Conservation (phyloP, 2,797 vertebrate species). For the Scarus forsteni region DNA sequence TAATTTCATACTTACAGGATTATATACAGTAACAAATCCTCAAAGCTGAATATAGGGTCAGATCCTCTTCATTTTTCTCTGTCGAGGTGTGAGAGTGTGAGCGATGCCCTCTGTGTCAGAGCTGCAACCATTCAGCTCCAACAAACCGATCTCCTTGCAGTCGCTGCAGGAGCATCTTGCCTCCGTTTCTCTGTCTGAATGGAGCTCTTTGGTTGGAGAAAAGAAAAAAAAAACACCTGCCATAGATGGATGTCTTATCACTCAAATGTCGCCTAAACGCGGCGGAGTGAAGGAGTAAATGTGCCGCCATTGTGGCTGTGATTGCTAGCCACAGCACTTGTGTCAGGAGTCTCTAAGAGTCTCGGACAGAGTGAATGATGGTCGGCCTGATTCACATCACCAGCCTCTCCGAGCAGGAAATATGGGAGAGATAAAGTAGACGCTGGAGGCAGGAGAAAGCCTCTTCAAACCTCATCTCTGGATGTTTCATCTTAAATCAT, state of each 20-base stretch:
- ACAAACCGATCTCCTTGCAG: conserved; percentile 4
- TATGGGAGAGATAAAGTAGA: conserved; percentile 83
- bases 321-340: conserved; percentile 59
- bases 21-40: conserved; percentile 58
- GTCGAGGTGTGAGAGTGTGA: conserved; percentile 53
- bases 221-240: conserved; percentile 23
- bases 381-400: conserved; percentile 70
- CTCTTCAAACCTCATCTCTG: conserved; percentile 68
- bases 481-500: conserved; percentile 79
- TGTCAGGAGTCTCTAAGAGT: conserved; percentile 46
- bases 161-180: conserved; percentile 19
- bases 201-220: conserved; percentile 4
- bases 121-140: conserved; percentile 14
- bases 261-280: conserved; percentile 44
- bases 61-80: conserved; percentile 48
- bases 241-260: conserved; percentile 47
- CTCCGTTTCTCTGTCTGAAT: conserved; percentile 16
- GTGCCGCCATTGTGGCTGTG: conserved; percentile 57
- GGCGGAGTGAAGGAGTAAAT: conserved; percentile 53
- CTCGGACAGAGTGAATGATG: conserved; percentile 77
- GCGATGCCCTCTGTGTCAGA: conserved; percentile 51
- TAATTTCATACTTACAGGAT: conserved; percentile 31
- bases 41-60: conserved; percentile 44
- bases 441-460: conserved; percentile 54
- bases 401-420: conserved; percentile 70